phyloP scores from a whole-genome alignment of 2,113 vertebrate genomes.

The Labeo rohita region DNA sequence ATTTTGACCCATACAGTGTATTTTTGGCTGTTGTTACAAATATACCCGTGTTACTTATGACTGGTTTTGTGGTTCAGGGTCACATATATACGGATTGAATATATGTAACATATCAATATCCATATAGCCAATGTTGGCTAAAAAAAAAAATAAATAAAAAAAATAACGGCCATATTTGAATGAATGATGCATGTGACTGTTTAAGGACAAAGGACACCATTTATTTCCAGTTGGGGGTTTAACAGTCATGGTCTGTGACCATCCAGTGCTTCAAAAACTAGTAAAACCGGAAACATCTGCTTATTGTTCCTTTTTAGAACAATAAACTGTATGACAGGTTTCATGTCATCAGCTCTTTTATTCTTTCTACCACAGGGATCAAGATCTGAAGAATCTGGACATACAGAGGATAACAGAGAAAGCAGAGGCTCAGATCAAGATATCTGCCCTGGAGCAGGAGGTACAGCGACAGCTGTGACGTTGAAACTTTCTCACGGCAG shows the following conservation, averaged over 20 bases:
- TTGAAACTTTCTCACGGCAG: neutral
- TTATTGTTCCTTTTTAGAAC: neutral
- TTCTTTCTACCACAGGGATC: slow-evolving; percentile 55
- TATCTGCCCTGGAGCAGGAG: slow-evolving; percentile 63
- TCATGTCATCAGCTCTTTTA: neutral
- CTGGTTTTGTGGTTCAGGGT: no score
- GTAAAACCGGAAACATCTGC: neutral
- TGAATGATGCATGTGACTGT: neutral
- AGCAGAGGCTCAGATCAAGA: slow-evolving; percentile 60
- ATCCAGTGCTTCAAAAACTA: neutral
- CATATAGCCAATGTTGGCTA: neutral
- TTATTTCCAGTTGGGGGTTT: slow-evolving; percentile 4
- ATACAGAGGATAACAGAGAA: slow-evolving; percentile 60
- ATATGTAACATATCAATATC: neutral
- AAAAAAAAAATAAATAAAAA: no score
- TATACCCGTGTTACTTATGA: no score
- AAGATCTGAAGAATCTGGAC: slow-evolving; percentile 58
- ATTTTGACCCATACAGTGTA: no score
- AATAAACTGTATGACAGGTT: neutral
- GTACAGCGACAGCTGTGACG: slow-evolving; percentile 34
- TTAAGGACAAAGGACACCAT: neutral
- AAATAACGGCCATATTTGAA: neutral
- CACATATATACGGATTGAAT: no score
- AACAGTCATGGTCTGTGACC: neutral
- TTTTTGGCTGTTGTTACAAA: no score